Percentiles rank a stretch among this genome's conserved stretches.
Conservation (phyloP, 2,113 vertebrate genomes). For the Otolemur garnettii region DNA sequence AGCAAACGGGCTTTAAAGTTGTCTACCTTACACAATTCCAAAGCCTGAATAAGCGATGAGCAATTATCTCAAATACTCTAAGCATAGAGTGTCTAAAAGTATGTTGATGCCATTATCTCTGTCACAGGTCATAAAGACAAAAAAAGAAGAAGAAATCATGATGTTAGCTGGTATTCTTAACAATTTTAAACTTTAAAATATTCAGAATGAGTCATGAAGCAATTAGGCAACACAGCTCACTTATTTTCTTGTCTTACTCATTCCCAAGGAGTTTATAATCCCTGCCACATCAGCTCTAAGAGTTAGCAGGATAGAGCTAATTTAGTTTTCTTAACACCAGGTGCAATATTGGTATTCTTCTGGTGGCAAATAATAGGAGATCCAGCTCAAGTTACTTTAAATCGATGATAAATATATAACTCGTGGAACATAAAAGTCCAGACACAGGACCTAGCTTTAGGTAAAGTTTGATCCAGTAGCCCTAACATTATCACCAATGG, state of each 20-base stretch:
- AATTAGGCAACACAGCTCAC: not conserved
- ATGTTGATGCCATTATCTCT: not conserved
- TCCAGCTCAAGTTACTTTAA: not conserved
- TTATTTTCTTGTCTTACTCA: not conserved
- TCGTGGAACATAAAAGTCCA: not conserved
- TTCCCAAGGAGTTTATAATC: not conserved
- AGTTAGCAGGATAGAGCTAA: not conserved
- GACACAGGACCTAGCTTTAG: not conserved
- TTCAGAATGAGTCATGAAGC: not conserved
- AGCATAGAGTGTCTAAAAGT: not conserved
- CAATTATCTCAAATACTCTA: not conserved
- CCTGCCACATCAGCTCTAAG: not conserved
- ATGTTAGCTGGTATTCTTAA: not conserved
- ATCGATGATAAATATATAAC: not conserved
- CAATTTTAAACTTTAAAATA: not conserved
- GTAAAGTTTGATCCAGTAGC: not conserved
- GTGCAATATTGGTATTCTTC: not conserved
- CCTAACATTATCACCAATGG: not conserved
- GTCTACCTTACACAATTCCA: not conserved
- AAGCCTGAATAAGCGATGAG: not conserved
- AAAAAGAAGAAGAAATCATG: not conserved
- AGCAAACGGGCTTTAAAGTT: not conserved
- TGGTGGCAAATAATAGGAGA: not conserved
- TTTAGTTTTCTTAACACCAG: not conserved
- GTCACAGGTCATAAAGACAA: not conserved